phyloP scores from a whole-genome alignment of 1,140 invertebrate species.

The Drosophila orosa region DNA sequence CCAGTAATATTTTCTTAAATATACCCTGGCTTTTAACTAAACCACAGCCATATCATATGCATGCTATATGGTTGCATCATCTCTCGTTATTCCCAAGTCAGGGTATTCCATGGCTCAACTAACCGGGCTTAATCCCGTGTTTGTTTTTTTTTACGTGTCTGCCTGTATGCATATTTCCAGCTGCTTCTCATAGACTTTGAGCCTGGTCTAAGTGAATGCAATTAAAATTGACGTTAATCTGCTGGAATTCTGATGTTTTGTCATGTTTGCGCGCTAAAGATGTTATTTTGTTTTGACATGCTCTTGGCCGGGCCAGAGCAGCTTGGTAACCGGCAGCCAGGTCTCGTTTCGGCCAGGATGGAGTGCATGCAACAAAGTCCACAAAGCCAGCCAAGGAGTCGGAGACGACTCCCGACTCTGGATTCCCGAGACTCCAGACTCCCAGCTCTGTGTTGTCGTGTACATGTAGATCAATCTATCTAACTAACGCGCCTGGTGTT shows the following conservation, averaged over 20 bases:
- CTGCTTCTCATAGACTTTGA: slow-evolving; percentile 63
- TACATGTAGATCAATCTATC: slow-evolving; percentile 83
- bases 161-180: slow-evolving; percentile 71
- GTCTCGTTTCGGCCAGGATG: slow-evolving; percentile 41
- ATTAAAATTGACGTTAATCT: slow-evolving; percentile 83
- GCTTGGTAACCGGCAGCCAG: slow-evolving; percentile 50
- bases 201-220: slow-evolving; percentile 76
- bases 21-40: too few species aligned
- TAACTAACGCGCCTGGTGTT: slow-evolving; percentile 83
- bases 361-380: slow-evolving; percentile 35
- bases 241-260: slow-evolving; percentile 83
- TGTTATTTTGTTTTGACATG: slow-evolving; percentile 83
- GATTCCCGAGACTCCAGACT: background rate
- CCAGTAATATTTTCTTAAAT: background rate
- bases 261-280: slow-evolving; percentile 83
- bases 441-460: slow-evolving; percentile 70
- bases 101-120: slow-evolving; percentile 28
- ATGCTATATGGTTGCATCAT: slow-evolving; percentile 1
- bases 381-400: slow-evolving; percentile 40
- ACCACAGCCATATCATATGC: background rate
- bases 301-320: slow-evolving; percentile 63
- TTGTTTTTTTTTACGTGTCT: slow-evolving; percentile 9
- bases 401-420: slow-evolving; percentile 2
- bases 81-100: slow-evolving; percentile 8
- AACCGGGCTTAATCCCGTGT: slow-evolving; percentile 33